Conservation (phyloP, 2,113 vertebrate species). For the Bungarus multicinctus region DNA sequence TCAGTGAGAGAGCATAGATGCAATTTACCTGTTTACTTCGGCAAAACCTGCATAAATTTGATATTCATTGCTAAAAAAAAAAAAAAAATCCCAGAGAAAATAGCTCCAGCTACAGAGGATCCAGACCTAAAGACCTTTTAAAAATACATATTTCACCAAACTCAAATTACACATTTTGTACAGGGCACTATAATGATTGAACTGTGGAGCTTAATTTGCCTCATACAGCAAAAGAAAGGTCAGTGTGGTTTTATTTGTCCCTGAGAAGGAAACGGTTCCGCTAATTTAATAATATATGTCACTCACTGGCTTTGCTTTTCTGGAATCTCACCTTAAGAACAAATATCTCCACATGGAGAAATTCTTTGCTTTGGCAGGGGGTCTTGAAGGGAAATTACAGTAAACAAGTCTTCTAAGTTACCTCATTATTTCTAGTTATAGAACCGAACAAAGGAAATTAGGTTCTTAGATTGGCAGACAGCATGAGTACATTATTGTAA, state of each 20-base stretch:
- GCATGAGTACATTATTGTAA: not conserved
- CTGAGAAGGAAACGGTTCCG: constrained; percentile 11
- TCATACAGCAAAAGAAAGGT: constrained; percentile 39
- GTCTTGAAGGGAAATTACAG: not conserved
- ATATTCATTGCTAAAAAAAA: not conserved
- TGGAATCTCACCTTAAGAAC: not conserved
- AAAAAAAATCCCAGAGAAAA: not conserved
- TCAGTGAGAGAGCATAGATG: constrained; percentile 6
- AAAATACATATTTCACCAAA: not conserved
- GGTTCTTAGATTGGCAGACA: not conserved
- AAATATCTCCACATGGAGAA: not conserved
- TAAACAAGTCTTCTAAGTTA: not conserved
- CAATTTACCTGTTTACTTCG: not conserved
- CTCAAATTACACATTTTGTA: constrained; percentile 34
- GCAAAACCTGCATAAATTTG: not conserved
- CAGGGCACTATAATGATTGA: constrained; percentile 19
- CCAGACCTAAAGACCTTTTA: not conserved
- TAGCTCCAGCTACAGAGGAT: not conserved
- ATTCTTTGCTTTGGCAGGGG: not conserved
- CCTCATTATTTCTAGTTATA: not conserved
- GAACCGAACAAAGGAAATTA: not conserved
- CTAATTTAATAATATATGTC: constrained; percentile 33
- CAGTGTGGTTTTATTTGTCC: constrained; percentile 37
- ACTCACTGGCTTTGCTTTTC: constrained; percentile 3
- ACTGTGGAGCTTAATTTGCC: constrained; percentile 30